Evolutionary conservation across 2,888 invertebrate species (phyloP), one percentile per base, ranked within the genome.

Genomic region (Clunio marinus): DNA sequence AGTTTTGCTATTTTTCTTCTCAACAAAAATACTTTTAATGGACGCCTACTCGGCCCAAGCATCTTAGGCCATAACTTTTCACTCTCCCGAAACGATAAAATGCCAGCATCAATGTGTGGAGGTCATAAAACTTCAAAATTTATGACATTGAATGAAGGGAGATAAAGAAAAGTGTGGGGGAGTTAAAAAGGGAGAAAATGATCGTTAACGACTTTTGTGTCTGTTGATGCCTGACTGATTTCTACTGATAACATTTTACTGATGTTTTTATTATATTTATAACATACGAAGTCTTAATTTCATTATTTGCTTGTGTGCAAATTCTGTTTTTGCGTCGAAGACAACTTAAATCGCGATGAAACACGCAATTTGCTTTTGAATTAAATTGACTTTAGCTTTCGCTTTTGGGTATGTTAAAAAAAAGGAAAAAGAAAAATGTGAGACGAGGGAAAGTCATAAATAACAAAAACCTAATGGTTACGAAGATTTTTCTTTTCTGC

Each of bases 91-190:
- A 24, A 27, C 57, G 7, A 51, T 20, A 51, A 51, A 20, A 17
- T n/a, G 41, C 22, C 51, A 17, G 17, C 51, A 22, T 51, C 51
- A 51, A 22, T 51, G 51, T 51, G 51, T 51, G 51, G 8, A 20
- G 17, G 51, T 17, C n/a, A 51, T 51, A 51, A 51, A 51, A 51
- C 22, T 51, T 22, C 17, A 17, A 17, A 51, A 51, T 51, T 51
- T 51, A 51, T 51, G 51, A 51, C 22, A 51, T 51, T 20, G 3
- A 32, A 32, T n/a, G 41, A 41, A 41, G 41, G 51, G 51, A n/a
- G n/a, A n/a, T n/a, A n/a, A n/a, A n/a, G n/a, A n/a, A n/a, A n/a
- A n/a, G n/a, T n/a, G n/a, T n/a, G n/a, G n/a, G n/a, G n/a, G n/a
- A n/a, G n/a, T n/a, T n/a, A n/a, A n/a, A n/a, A n/a, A n/a, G n/a